Conservation (phyloP, 2,113 vertebrate genomes). For the Megaceryle torquata region DNA sequence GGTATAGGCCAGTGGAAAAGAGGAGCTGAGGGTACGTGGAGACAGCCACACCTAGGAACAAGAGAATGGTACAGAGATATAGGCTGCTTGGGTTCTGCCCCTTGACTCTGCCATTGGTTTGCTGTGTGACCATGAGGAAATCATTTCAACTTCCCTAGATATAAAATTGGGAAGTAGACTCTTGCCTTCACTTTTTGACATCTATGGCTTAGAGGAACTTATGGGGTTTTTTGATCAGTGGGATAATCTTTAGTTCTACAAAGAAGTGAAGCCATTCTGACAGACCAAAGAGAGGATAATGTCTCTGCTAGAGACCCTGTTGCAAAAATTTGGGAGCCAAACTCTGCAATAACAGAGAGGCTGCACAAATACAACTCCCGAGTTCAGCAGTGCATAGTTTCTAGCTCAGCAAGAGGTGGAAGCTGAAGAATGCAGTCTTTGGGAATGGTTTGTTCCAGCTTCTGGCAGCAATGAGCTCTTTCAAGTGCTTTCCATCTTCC, state of each 20-base stretch:
- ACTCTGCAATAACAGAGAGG: accelerated
- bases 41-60: background rate
- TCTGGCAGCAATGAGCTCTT: background rate
- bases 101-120: background rate
- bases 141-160: background rate
- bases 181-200: background rate
- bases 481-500: background rate
- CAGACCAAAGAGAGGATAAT: background rate
- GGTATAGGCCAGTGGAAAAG: accelerated
- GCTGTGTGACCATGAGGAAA: background rate
- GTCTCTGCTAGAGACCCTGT: background rate
- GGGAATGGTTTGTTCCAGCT: background rate
- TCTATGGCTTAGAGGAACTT: background rate
- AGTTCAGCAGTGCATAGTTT: background rate
- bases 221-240: too few species aligned
- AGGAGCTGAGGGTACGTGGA: background rate
- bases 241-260: background rate
- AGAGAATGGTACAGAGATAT: background rate
- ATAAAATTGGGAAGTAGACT: background rate
- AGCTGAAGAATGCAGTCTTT: background rate
- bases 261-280: background rate
- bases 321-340: background rate
- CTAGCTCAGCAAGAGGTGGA: background rate
- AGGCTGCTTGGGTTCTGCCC: background rate
- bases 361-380: background rate